Base-by-base conservation (phyloP, 1,140 invertebrate genomes). In the Linepithema humile region DNA sequence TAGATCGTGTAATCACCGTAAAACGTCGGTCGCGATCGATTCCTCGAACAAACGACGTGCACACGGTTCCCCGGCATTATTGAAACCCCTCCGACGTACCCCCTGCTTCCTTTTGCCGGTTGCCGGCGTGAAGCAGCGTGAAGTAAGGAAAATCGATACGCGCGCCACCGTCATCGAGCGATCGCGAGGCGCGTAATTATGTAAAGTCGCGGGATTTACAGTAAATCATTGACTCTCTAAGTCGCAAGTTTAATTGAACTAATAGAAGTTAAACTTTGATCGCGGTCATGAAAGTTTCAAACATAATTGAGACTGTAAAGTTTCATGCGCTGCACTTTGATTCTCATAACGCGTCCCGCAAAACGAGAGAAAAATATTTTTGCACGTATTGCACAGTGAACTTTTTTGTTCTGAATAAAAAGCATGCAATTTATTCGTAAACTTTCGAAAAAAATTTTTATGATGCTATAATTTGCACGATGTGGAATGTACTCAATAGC, bases 131-230 rank as follows among this genome's bases (percentile, higher is more conserved):
- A 32, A 60, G 12, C 32, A 10, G 26, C 17, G 35, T 64, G 55
- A 74, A 74, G 38, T n/a, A 77, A 67, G 32, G 32, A 78, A 55
- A 43, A 80, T 80, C 75, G 75, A 80, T 80, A 80, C 26, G 23
- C 23, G 43, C 32, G 12, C 5, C 20, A 6, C 45, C 12, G 35
- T 20, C 55, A 80, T 80, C 35, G 65, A 80, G 38, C 48, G 48
- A 80, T 80, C 62, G 12, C 60, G 29, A n/a, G 12, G n/a, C n/a
- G n/a, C n/a, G n/a, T n/a, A n/a, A n/a, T n/a, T 43, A n/a, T 15
- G 20, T 26, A 45, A 15, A 32, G 23, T 20, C n/a, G 23, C 17
- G 23, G 23, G 64, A 78, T 55, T 78, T 38, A 29, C 45, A 10
- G 32, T 64, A 1, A 12, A 7, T 43, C 20, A 38, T 23, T 35